These are phyloP conservation scores for Lanius collurio DNA, from an alignment of 2,113 vertebrate genomes.

Conservation along the genomic window DNA sequence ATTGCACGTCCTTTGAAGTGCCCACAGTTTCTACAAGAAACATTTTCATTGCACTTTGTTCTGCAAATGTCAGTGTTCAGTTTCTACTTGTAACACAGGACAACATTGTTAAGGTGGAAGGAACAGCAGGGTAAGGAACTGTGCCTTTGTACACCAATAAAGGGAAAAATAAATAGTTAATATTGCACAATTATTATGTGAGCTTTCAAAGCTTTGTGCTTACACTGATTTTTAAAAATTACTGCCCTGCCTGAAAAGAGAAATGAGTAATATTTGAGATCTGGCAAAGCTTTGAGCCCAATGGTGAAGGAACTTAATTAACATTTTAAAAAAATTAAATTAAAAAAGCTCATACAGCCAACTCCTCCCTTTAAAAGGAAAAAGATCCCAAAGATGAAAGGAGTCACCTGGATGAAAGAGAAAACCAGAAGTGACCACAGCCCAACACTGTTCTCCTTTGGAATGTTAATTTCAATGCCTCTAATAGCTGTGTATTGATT, in stretches of 20 bases:
- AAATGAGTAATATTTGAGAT: not conserved
- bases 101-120: not conserved
- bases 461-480: not conserved
- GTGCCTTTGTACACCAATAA: not conserved
- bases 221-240: not conserved
- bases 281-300: not conserved
- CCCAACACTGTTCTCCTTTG: not conserved
- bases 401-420: not conserved
- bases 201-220: not conserved
- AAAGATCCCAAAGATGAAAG: not conserved
- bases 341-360: not conserved
- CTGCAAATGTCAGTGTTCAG: not conserved
- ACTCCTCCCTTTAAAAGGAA: not conserved
- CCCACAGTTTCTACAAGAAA: not conserved
- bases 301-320: not conserved
- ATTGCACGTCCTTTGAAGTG: fast-evolving
- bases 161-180: not conserved
- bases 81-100: not conserved
- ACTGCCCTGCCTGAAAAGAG: not conserved
- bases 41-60: not conserved
- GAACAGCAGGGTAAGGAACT: not conserved
- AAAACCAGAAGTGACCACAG: not conserved
- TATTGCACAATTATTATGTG: not conserved
- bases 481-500: not conserved
- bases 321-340: not conserved